Evolutionary conservation across 2,888 invertebrate species (phyloP).

Genomic region (Papilio demoleus): DNA sequence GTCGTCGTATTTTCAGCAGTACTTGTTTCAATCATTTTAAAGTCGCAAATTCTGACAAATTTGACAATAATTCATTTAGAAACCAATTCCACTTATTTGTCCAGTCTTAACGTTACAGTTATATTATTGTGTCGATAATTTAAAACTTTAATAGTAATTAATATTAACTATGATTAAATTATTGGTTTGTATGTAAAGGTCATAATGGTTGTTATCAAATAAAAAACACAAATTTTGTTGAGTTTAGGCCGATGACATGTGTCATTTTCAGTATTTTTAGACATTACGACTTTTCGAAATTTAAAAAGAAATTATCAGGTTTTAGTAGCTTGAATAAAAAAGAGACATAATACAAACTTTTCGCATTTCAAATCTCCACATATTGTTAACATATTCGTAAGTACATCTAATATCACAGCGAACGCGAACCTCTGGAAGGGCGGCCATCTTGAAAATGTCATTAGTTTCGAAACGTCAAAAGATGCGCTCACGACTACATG

Average conservation of each 20-base stretch:
- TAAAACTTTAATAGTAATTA: constrained; percentile 31
- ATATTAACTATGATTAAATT: constrained; percentile 37
- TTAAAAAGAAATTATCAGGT: constrained; percentile 54
- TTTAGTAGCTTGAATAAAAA: constrained; percentile 31
- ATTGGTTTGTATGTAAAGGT: constrained; percentile 66
- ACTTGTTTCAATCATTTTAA: constrained; percentile 71
- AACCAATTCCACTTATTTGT: constrained; percentile 32
- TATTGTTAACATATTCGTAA: too few species aligned
- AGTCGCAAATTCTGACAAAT: constrained; percentile 40
- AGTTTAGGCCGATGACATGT: constrained; percentile 70
- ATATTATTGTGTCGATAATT: constrained; percentile 29
- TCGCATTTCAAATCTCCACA: too few species aligned
- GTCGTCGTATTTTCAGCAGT: constrained; percentile 65
- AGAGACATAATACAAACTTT: not conserved
- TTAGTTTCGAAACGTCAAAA: too few species aligned
- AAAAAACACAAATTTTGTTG: constrained; percentile 71
- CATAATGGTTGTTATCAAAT: constrained; percentile 73
- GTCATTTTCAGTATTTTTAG: constrained; percentile 64
- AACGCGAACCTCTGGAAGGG: too few species aligned
- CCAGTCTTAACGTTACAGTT: constrained; percentile 25
- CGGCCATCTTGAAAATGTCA: too few species aligned
- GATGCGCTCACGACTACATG: too few species aligned
- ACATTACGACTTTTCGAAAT: constrained; percentile 64
- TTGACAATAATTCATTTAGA: constrained; percentile 35
- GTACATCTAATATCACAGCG: too few species aligned